These are phyloP conservation scores for Acromyrmex heyeri DNA, from an alignment of 1,140 invertebrate species.

Conservation along the genomic window DNA sequence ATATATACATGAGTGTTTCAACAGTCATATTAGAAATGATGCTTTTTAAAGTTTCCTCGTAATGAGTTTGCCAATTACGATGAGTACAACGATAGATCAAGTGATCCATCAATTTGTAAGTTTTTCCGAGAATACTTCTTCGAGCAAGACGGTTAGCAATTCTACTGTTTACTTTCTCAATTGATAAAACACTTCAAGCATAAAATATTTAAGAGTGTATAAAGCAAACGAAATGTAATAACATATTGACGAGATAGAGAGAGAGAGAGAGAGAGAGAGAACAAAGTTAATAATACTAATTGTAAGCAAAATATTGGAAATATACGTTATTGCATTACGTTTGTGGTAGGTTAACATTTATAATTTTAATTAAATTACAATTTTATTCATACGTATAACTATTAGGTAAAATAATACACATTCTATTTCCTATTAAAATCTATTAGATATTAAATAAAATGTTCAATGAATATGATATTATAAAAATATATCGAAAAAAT, in stretches of 20 bases:
- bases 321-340: too few species aligned
- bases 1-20: not conserved
- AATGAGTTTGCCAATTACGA: conserved; percentile 57
- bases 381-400: not conserved
- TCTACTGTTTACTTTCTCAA: conserved; percentile 6
- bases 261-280: not conserved
- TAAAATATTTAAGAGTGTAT: conserved; percentile 1
- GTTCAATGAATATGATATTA: not conserved
- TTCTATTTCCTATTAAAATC: not conserved
- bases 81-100: conserved; percentile 52
- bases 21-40: not conserved
- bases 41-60: conserved; percentile 18
- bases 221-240: conserved; percentile 8
- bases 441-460: conserved; percentile 9
- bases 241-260: not conserved
- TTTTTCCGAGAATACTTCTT: conserved; percentile 20
- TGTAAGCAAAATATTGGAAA: not conserved
- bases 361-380: conserved; percentile 27
- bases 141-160: not conserved
- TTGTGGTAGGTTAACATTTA: not conserved
- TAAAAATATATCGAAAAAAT: not conserved
- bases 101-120: conserved; percentile 57
- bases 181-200: conserved; percentile 24
- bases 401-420: not conserved
- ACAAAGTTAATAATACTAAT: not conserved